Percentiles rank a stretch among this genome's conserved stretches.
phyloP scores from a whole-genome alignment of 2,797 vertebrate genomes.

The Phylloscopus collybita region DNA sequence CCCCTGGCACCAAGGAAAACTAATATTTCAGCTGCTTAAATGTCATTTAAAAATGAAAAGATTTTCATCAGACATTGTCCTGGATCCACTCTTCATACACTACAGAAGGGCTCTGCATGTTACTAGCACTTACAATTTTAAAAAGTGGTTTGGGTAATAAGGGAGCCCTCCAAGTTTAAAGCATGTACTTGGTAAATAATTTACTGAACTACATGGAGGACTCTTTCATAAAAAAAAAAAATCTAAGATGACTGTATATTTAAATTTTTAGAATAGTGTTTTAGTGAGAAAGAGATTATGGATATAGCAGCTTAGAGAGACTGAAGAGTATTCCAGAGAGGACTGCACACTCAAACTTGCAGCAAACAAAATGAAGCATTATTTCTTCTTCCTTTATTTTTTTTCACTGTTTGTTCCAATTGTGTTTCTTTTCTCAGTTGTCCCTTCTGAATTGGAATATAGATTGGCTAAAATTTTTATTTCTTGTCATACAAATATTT shows the following conservation, averaged over 20 bases:
- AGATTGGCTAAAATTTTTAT: background rate
- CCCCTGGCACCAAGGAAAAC: background rate
- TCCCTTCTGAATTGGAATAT: background rate
- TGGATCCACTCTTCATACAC: background rate
- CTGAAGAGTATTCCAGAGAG: background rate
- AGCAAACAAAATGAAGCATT: background rate
- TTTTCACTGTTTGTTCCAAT: background rate
- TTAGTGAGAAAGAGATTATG: background rate
- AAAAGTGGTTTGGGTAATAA: background rate
- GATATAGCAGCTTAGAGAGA: background rate
- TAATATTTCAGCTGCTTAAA: background rate
- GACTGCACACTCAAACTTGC: background rate
- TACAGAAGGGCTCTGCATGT: background rate
- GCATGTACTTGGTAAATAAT: background rate
- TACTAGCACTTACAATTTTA: background rate
- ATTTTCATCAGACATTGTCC: background rate
- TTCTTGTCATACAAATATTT: background rate
- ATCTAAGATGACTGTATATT: background rate
- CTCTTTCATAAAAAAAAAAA: background rate
- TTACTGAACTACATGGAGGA: background rate
- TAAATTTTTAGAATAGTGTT: background rate
- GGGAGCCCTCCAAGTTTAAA: background rate
- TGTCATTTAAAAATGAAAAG: background rate
- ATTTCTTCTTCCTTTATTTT: background rate
- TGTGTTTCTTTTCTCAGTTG: background rate